These are phyloP conservation scores for Takifugu ocellatus DNA, from an alignment of 2,797 vertebrate species.

Conservation along the genomic window DNA sequence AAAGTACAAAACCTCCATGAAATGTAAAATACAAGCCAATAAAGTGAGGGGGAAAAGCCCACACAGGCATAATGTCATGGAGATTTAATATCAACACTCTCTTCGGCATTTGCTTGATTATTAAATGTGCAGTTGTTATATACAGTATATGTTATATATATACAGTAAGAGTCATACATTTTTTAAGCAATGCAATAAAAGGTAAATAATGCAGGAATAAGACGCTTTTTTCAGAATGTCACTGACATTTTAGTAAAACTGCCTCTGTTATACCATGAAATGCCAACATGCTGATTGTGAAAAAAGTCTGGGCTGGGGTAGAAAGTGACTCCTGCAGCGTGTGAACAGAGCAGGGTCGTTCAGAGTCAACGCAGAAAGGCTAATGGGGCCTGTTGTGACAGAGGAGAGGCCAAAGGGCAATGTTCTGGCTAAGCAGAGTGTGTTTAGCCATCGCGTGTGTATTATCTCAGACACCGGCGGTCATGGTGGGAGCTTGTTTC, in stretches of 20 bases:
- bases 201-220: too few relatives aligned
- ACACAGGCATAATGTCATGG: too few relatives aligned
- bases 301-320: neutral
- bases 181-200: too few relatives aligned
- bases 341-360: neutral
- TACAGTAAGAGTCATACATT: too few relatives aligned
- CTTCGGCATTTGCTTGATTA: too few relatives aligned
- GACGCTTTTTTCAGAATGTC: too few relatives aligned
- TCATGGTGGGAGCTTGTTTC: conserved; percentile 34
- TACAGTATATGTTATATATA: too few relatives aligned
- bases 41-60: too few relatives aligned
- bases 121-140: too few relatives aligned
- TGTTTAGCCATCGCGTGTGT: conserved; percentile 16
- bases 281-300: neutral
- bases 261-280: conserved; percentile 13
- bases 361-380: conserved; percentile 26
- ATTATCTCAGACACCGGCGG: conserved; percentile 15
- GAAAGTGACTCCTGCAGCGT: neutral
- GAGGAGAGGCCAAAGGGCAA: conserved; percentile 36
- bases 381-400: conserved; percentile 30
- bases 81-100: too few relatives aligned
- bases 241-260: neutral
- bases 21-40: too few relatives aligned
- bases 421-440: conserved; percentile 24
- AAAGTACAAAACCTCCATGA: too few relatives aligned